phyloP scores from a whole-genome alignment of 2,888 invertebrate species.

The Muscina levida region DNA sequence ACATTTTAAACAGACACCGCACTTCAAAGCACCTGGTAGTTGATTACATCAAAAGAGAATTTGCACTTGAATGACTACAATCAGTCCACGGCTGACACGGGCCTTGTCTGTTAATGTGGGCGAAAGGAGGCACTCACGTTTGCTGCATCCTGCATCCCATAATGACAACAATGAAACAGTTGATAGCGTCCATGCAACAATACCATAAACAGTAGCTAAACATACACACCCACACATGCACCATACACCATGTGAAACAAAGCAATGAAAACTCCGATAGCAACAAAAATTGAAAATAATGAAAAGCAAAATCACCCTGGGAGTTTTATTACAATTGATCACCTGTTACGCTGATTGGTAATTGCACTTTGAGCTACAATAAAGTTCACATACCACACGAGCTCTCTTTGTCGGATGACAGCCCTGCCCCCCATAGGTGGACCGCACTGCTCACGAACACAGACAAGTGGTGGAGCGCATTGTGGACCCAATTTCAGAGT shows the following conservation, averaged over 20 bases:
- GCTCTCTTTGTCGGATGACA: neutral
- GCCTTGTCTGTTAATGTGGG: constrained; percentile 31
- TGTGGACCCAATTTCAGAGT: constrained; percentile 29
- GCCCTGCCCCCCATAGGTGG: constrained; percentile 10
- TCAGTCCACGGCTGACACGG: constrained; percentile 41
- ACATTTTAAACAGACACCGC: constrained; percentile 21
- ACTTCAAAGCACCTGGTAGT: constrained; percentile 42
- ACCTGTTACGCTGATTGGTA: constrained; percentile 70
- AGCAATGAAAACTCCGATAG: constrained; percentile 78
- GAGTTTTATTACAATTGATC: constrained; percentile 71
- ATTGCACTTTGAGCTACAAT: constrained; percentile 70
- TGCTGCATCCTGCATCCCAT: constrained; percentile 33
- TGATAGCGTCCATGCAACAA: constrained; percentile 51
- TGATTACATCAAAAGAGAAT: constrained; percentile 60
- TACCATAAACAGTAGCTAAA: constrained; percentile 16
- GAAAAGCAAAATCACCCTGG: constrained; percentile 68
- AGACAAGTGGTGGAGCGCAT: constrained; percentile 11
- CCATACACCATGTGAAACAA: neutral
- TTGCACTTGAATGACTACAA: constrained; percentile 60
- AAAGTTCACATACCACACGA: constrained; percentile 63
- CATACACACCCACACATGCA: constrained; percentile 21
- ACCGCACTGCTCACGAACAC: constrained; percentile 27
- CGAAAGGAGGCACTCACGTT: constrained; percentile 15
- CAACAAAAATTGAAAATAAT: constrained; percentile 77
- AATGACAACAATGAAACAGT: constrained; percentile 64